Percentiles rank a stretch among this genome's conserved stretches.
phyloP scores from a whole-genome alignment of 2,888 invertebrate species.

The Platerodrilus igneus region DNA sequence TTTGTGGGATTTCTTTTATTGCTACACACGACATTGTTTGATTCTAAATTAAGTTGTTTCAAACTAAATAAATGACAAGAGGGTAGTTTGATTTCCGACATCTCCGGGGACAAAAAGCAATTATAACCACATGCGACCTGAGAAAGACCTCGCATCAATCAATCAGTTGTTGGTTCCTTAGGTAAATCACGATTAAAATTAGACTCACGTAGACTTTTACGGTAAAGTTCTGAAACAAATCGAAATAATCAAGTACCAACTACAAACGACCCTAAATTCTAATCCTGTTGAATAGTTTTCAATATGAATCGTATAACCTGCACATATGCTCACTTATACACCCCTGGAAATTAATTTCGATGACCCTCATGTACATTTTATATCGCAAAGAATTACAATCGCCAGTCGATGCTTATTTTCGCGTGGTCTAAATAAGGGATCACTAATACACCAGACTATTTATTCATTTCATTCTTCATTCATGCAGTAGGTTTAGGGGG shows the following conservation, averaged over 20 bases:
- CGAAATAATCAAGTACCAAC: too few relatives aligned
- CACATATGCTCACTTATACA: slow-evolving; percentile 49
- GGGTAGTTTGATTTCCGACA: slow-evolving; percentile 25
- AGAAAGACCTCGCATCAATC: slow-evolving; percentile 43
- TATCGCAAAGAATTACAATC: neutral
- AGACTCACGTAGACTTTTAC: neutral
- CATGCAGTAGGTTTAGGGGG: slow-evolving; percentile 34
- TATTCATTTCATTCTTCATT: slow-evolving; percentile 47
- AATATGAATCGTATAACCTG: slow-evolving; percentile 50
- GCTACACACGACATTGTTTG: too few relatives aligned
- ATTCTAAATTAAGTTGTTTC: slow-evolving; percentile 19
- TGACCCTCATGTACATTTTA: slow-evolving; percentile 9
- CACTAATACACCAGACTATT: slow-evolving; percentile 47
- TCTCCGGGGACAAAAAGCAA: slow-evolving; percentile 42
- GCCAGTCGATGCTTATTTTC: slow-evolving; percentile 36
- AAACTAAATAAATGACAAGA: slow-evolving; percentile 8
- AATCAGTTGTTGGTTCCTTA: slow-evolving; percentile 37
- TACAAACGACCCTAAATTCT: slow-evolving; percentile 37
- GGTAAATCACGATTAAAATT: slow-evolving; percentile 26
- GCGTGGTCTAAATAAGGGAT: slow-evolving; percentile 37
- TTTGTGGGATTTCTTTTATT: too few relatives aligned
- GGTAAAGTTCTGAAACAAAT: neutral
- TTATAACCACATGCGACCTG: slow-evolving; percentile 51
- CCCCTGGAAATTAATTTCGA: slow-evolving; percentile 40
- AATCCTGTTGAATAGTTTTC: slow-evolving; percentile 47